Percentiles rank a stretch among this genome's conserved stretches.
These are phyloP conservation scores for Xenus cinereus DNA, from an alignment of 2,113 vertebrate species.

Conservation along the genomic window DNA sequence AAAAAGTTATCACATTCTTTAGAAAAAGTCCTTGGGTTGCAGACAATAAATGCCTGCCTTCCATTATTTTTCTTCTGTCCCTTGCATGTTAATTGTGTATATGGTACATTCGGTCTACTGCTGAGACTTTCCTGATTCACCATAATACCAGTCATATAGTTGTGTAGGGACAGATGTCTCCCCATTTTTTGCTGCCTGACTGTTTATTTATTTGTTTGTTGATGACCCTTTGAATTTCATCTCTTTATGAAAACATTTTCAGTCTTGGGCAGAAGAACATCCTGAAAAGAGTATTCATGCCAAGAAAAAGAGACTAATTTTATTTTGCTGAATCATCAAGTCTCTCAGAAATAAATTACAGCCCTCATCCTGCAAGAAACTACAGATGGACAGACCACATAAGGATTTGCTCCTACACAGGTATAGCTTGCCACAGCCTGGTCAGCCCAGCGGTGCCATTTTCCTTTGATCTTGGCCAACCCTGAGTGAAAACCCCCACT, in stretches of 20 bases:
- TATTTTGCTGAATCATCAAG: background rate
- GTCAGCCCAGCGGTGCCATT: background rate
- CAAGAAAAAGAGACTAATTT: constrained; percentile 26
- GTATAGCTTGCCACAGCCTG: background rate
- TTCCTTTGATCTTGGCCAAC: background rate
- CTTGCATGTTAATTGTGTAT: background rate
- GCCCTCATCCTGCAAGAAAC: background rate
- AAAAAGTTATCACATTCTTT: background rate
- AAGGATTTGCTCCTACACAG: background rate
- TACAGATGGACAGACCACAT: background rate
- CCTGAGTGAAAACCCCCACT: background rate
- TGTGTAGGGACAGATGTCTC: background rate
- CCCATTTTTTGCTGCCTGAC: background rate
- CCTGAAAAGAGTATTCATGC: background rate
- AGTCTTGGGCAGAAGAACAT: background rate
- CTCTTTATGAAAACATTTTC: background rate
- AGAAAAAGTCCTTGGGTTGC: background rate
- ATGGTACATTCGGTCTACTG: background rate
- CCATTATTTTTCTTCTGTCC: background rate
- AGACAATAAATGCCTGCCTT: background rate
- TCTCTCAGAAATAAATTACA: background rate
- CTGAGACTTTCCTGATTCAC: background rate
- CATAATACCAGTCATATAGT: background rate
- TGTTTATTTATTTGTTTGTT: background rate
- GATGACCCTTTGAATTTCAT: background rate